Evolutionary conservation across 2,888 invertebrate species (phyloP).

Genomic region (Luperina testacea): DNA sequence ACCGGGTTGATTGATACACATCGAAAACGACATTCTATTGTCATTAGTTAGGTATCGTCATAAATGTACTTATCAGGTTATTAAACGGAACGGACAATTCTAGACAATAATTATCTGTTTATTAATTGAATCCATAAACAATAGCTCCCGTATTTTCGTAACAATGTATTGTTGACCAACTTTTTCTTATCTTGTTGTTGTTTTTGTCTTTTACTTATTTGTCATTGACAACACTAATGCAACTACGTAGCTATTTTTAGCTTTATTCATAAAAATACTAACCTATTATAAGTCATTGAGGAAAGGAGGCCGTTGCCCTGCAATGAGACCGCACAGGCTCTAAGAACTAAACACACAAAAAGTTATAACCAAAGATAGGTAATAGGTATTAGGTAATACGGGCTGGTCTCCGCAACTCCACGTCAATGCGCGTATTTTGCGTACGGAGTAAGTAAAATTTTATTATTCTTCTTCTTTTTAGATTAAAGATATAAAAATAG

Average conservation of each 20-base stretch:
- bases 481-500: too few species aligned
- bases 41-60: constrained; percentile 48
- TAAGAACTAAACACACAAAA: not conserved
- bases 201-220: constrained; percentile 27
- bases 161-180: constrained; percentile 29
- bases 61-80: constrained; percentile 43
- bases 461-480: too few species aligned
- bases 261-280: constrained; percentile 5
- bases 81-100: constrained; percentile 28
- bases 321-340: not conserved
- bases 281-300: not conserved
- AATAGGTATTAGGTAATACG: too few species aligned
- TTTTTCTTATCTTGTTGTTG: constrained; percentile 45
- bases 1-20: constrained; percentile 55
- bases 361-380: not conserved
- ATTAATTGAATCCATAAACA: constrained; percentile 23
- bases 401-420: too few species aligned
- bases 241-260: constrained; percentile 5
- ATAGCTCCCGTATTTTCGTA: not conserved
- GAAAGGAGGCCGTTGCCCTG: not conserved
- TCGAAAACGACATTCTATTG: constrained; percentile 58
- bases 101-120: constrained; percentile 8
- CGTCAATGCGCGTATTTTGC: too few species aligned
- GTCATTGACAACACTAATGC: constrained; percentile 14
- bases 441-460: too few species aligned